Conservation (phyloP, 1,140 invertebrate species). For the Hylaeus volcanicus region DNA sequence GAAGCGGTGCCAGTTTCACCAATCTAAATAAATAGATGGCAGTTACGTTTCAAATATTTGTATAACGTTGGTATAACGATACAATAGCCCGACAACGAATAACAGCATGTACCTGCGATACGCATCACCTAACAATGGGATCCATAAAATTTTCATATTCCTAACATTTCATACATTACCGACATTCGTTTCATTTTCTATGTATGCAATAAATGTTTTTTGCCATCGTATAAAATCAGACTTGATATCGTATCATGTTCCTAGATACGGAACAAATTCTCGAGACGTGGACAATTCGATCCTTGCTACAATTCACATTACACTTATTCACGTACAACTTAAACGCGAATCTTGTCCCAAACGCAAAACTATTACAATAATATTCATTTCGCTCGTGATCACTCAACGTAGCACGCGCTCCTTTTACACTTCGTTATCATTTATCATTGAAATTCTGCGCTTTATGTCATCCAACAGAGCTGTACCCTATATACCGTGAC, state of each 20-base stretch:
- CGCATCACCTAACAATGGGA: conserved; percentile 32
- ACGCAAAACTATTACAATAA: background rate
- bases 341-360: conserved; percentile 1
- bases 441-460: conserved; percentile 11
- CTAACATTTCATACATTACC: conserved; percentile 54
- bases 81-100: conserved; percentile 45
- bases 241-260: conserved; percentile 55
- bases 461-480: background rate
- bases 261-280: conserved; percentile 58
- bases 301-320: background rate
- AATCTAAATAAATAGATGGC: conserved; percentile 47
- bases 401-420: background rate
- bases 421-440: background rate
- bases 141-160: conserved; percentile 60
- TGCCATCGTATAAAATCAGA: conserved; percentile 71
- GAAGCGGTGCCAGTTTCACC: conserved; percentile 6
- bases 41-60: conserved; percentile 51
- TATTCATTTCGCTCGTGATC: background rate
- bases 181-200: conserved; percentile 32
- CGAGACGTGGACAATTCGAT: background rate
- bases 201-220: conserved; percentile 28
- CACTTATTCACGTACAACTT: background rate
- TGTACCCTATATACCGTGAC: background rate
- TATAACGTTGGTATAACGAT: conserved; percentile 52
- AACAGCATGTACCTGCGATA: conserved; percentile 44